These are phyloP conservation scores for Tychaedon coryphoeus DNA, from an alignment of 2,113 vertebrate species.

Conservation along the genomic window DNA sequence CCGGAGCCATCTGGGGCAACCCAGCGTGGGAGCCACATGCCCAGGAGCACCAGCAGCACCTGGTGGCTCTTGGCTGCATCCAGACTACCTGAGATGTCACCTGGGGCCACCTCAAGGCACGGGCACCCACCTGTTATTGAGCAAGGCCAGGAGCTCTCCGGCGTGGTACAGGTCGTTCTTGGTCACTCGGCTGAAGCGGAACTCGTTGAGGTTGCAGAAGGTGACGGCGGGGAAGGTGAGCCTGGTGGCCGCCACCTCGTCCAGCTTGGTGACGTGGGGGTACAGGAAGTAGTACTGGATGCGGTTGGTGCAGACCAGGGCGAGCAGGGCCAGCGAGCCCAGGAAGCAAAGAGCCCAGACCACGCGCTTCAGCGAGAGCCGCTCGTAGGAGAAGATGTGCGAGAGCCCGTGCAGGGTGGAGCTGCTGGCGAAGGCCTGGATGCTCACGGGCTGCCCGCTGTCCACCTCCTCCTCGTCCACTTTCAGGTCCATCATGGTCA, in stretches of 20 bases:
- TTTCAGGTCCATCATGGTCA: conserved; percentile 89
- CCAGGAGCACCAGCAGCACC: background rate
- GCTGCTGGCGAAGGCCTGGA: conserved; percentile 95
- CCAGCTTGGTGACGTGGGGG: conserved; percentile 96
- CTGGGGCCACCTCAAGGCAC: background rate
- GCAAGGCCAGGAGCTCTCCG: conserved; percentile 93
- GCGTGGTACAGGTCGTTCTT: conserved; percentile 99
- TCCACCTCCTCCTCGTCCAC: conserved; percentile 90
- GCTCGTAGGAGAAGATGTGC: conserved; percentile 97
- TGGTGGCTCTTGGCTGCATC: background rate
- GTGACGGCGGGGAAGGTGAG: conserved; percentile 93
- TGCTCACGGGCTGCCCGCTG: conserved; percentile 83
- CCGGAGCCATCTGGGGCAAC: background rate
- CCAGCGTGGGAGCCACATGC: fast-evolving
- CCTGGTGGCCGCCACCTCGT: conserved; percentile 86
- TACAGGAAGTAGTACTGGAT: conserved; percentile 97
- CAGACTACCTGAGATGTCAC: background rate
- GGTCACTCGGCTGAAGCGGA: conserved; percentile 94
- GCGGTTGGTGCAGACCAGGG: conserved; percentile 91
- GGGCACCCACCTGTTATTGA: conserved; percentile 89
- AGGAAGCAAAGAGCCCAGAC: conserved; percentile 95
- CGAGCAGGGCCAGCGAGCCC: conserved; percentile 86
- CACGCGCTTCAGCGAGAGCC: conserved; percentile 88
- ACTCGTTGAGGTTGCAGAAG: conserved; percentile 99
- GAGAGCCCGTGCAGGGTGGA: conserved; percentile 97